Evolutionary conservation across 2,113 vertebrate genomes (phyloP).

Genomic region (Trematomus loennbergii): DNA sequence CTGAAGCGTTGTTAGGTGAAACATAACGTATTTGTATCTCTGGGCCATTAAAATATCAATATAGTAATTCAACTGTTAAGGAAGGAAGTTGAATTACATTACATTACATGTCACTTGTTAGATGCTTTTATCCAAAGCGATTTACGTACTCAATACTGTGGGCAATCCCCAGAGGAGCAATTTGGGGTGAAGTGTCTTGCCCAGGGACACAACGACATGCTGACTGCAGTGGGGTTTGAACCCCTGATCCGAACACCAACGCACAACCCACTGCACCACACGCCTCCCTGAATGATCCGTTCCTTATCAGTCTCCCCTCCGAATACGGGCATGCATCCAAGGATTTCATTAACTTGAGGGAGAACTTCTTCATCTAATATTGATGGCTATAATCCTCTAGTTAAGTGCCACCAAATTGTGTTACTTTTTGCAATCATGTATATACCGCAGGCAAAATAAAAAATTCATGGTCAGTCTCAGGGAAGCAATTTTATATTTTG

Average conservation of each 20-base stretch:
- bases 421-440: conserved; percentile 79
- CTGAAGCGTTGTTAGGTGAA: not conserved
- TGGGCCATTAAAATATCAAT: conserved; percentile 11
- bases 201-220: too few species aligned
- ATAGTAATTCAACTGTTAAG: not conserved
- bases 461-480: conserved; percentile 69
- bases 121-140: too few species aligned
- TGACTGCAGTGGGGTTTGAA: too few species aligned
- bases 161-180: too few species aligned
- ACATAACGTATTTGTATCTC: not conserved
- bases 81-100: conserved; percentile 15
- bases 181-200: too few species aligned
- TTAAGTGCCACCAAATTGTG: conserved; percentile 82
- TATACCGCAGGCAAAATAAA: conserved; percentile 77
- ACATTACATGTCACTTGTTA: too few species aligned
- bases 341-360: conserved; percentile 76
- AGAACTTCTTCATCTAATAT: conserved; percentile 83
- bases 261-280: too few species aligned
- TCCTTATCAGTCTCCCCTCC: conserved; percentile 50
- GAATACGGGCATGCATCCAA: conserved; percentile 68
- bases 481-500: conserved; percentile 63
- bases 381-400: conserved; percentile 81
- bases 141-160: too few species aligned
- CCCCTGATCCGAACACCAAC: too few species aligned
- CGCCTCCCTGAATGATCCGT: conserved; percentile 21